Evolutionary conservation across 1,140 invertebrate genomes (phyloP).

Genomic region (Bombus sylvicola): DNA sequence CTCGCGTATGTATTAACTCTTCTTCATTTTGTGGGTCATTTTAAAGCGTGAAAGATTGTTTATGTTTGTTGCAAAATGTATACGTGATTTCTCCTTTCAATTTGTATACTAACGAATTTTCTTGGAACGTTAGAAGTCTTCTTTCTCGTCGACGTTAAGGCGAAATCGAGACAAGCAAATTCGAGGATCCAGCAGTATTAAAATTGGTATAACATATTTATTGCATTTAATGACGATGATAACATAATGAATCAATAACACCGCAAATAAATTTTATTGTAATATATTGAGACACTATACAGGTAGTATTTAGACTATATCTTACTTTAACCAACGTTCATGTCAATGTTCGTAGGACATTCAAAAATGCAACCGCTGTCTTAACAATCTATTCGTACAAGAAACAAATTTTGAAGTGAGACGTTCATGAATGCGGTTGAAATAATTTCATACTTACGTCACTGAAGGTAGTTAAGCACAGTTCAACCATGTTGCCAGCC

Average conservation of each 20-base stretch:
- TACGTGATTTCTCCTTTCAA: too few relatives aligned
- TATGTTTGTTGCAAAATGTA: too few relatives aligned
- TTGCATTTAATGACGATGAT: background rate
- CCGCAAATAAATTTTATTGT: background rate
- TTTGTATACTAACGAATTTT: too few relatives aligned
- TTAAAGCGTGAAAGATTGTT: too few relatives aligned
- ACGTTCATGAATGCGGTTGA: background rate
- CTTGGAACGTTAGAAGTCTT: too few relatives aligned
- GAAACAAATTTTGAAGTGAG: background rate
- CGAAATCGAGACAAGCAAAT: background rate
- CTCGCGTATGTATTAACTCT: too few relatives aligned
- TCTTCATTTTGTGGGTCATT: too few relatives aligned
- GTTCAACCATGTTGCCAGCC: constrained; percentile 59
- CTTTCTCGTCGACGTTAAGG: background rate
- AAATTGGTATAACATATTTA: background rate
- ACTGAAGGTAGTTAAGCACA: constrained; percentile 61
- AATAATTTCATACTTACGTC: constrained; percentile 40
- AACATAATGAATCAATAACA: background rate
- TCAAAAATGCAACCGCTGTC: constrained; percentile 42
- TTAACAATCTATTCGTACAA: constrained; percentile 25
- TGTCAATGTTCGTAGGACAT: constrained; percentile 35
- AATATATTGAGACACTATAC: background rate
- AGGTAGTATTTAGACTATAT: background rate
- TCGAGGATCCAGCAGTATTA: background rate
- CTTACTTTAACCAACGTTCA: background rate